Conservation (phyloP, 2,888 invertebrate species). For the Malthinus flaveolus region DNA sequence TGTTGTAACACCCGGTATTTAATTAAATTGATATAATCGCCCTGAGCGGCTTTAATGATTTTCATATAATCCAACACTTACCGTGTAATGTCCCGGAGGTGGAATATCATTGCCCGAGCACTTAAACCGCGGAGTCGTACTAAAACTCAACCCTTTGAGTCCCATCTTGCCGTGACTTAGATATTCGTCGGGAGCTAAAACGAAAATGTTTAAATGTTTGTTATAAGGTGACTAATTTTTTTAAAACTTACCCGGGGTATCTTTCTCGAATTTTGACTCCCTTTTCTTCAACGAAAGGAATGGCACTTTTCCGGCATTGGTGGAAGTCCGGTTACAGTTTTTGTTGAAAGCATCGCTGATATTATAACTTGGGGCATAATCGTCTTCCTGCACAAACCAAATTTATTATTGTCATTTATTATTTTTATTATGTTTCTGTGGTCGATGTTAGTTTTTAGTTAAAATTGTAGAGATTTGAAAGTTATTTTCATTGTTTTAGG, state of each 20-base stretch:
- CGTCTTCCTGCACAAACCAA: constrained; percentile 32
- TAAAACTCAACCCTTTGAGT: constrained; percentile 21
- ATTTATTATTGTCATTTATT: constrained; percentile 34
- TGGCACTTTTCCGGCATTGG: constrained; percentile 39
- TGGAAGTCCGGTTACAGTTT: constrained; percentile 39
- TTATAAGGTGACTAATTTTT: background rate
- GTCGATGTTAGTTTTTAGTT: constrained; percentile 3
- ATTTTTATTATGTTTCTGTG: constrained; percentile 30
- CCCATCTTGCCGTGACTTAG: constrained; percentile 10
- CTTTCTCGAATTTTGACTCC: constrained; percentile 22
- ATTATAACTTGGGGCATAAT: constrained; percentile 37
- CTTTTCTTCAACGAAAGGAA: constrained; percentile 36
- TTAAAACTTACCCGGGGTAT: constrained; percentile 33
- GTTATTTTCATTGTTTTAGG: too few relatives aligned
- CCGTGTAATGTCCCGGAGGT: constrained; percentile 26
- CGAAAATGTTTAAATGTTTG: constrained; percentile 8
- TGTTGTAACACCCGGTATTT: too few relatives aligned
- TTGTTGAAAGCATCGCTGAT: constrained; percentile 37
- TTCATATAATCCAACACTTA: constrained; percentile 14
- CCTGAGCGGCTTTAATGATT: too few relatives aligned
- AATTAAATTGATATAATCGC: too few relatives aligned
- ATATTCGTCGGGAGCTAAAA: constrained; percentile 36
- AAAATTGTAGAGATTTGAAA: background rate
- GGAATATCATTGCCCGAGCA: constrained; percentile 4
- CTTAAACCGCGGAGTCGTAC: constrained; percentile 13